These are phyloP conservation scores for Oophaga pumilio DNA, from an alignment of 2,113 vertebrate species.

Conservation along the genomic window DNA sequence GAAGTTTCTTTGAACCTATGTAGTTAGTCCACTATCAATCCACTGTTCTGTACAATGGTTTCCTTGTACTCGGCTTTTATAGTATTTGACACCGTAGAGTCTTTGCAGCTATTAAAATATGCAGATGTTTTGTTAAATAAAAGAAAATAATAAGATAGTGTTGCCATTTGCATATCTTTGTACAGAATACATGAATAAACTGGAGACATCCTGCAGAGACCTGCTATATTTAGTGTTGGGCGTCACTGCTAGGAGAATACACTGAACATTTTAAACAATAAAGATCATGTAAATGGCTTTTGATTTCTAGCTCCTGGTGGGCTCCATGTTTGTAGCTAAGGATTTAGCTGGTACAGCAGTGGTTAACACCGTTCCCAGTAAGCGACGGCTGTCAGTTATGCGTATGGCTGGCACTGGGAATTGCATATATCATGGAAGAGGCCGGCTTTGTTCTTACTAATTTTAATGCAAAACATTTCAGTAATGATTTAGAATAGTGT, in stretches of 20 bases:
- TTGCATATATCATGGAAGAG: neutral
- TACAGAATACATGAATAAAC: conserved; percentile 30
- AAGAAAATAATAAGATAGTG: neutral
- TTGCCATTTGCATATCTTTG: conserved; percentile 31
- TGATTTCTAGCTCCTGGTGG: conserved; percentile 36
- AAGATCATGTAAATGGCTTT: conserved; percentile 4
- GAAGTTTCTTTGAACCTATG: neutral
- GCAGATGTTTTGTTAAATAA: conserved; percentile 21
- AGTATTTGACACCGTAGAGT: neutral
- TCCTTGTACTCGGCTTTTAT: neutral
- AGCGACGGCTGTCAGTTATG: neutral
- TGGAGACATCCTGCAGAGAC: conserved; percentile 29
- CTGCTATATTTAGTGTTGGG: conserved; percentile 20
- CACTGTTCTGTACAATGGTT: neutral
- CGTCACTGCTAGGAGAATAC: conserved; percentile 10
- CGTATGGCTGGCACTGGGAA: conserved; percentile 1
- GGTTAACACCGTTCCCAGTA: neutral
- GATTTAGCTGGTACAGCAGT: neutral
- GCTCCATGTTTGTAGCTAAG: neutral
- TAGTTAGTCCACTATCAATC: neutral
- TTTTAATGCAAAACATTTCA: conserved; percentile 13
- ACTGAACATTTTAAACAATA: conserved; percentile 15
- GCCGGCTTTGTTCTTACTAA: conserved; percentile 20
- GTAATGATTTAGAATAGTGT: neutral
- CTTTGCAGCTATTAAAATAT: conserved; percentile 25